These are phyloP conservation scores for Seison nebaliae DNA, from an alignment of 1,140 invertebrate genomes.

Conservation along the genomic window DNA sequence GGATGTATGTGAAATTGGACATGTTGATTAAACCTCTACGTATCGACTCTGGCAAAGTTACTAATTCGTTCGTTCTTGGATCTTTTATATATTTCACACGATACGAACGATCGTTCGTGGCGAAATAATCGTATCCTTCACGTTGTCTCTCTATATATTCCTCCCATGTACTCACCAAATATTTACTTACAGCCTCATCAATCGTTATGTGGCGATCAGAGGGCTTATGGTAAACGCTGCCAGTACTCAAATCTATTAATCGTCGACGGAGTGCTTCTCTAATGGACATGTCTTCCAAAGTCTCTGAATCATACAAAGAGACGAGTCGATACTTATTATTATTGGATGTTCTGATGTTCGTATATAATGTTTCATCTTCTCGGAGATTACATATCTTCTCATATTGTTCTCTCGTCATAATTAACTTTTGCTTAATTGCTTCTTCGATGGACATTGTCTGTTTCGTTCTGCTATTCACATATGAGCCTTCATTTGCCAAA, in stretches of 20 bases:
- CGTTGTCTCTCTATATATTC: too few species aligned
- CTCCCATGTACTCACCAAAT: too few species aligned
- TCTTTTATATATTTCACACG: conserved; percentile 6
- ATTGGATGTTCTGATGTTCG: neutral
- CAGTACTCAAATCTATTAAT: conserved; percentile 5
- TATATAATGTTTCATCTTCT: conserved; percentile 4
- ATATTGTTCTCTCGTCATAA: conserved; percentile 7
- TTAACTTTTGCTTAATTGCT: conserved; percentile 10
- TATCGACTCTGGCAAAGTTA: conserved; percentile 1
- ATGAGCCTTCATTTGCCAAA: neutral
- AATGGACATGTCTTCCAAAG: neutral
- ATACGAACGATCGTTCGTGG: too few species aligned
- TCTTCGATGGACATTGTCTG: conserved; percentile 8
- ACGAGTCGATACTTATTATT: neutral
- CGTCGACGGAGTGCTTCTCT: conserved; percentile 7
- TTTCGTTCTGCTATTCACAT: conserved; percentile 7
- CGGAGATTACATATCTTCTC: conserved; percentile 3
- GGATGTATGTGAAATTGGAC: conserved; percentile 2
- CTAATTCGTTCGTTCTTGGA: conserved; percentile 2
- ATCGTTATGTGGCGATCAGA: too few species aligned
- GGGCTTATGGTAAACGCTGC: too few species aligned
- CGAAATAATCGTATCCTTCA: too few species aligned
- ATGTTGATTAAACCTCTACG: conserved; percentile 8
- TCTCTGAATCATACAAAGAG: conserved; percentile 10
- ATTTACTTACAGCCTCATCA: neutral